A percentile compares a stretch with the other conserved stretches of the same genome.
phyloP scores from a whole-genome alignment of 2,113 vertebrate species.

The Petaurus breviceps region DNA sequence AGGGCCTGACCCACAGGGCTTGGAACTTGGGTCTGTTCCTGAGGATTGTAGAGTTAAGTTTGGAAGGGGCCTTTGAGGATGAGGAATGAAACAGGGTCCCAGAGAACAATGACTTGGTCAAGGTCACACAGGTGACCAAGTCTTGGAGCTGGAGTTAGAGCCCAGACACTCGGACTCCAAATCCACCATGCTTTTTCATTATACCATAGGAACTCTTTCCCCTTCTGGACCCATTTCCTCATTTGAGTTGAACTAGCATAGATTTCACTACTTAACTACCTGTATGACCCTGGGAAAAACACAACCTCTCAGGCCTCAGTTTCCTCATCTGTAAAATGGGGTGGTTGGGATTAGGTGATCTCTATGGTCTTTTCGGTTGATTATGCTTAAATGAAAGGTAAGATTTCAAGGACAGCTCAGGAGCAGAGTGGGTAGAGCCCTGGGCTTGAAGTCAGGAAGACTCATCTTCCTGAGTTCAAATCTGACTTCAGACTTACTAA shows the following conservation, averaged over 20 bases:
- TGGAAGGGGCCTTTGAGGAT: background rate
- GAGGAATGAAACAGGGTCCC: background rate
- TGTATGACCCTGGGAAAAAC: background rate
- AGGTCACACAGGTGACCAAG: background rate
- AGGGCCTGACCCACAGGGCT: background rate
- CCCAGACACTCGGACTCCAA: background rate
- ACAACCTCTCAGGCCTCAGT: background rate
- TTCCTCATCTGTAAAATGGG: background rate
- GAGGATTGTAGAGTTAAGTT: background rate
- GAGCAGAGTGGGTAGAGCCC: background rate
- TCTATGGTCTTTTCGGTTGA: background rate
- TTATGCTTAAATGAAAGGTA: background rate
- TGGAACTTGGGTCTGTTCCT: background rate
- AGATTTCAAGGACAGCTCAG: background rate
- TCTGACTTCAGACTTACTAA: background rate
- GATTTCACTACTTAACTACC: background rate
- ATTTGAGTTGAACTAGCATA: background rate
- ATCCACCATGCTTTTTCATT: background rate
- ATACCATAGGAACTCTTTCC: accelerated
- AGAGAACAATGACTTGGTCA: background rate
- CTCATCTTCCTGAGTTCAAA: background rate
- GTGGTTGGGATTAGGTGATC: background rate
- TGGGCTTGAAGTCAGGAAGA: background rate
- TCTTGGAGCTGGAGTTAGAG: background rate
- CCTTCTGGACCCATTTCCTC: background rate